Conservation (phyloP, 1,140 invertebrate species). For the Nephotettix cincticeps region DNA sequence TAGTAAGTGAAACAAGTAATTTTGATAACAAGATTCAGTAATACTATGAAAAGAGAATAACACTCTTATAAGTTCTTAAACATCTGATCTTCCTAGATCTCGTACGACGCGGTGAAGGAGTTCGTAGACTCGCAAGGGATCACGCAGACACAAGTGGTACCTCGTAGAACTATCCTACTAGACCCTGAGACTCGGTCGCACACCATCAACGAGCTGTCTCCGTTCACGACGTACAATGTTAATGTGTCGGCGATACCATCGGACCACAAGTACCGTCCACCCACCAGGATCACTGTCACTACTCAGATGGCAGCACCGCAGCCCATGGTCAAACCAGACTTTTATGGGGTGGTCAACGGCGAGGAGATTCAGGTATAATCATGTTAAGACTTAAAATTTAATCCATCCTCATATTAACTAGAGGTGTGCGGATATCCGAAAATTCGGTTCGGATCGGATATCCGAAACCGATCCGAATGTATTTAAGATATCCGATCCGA, state of each 20-base stretch:
- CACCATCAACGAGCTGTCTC: slow-evolving; percentile 84
- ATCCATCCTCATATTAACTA: too few relatives aligned
- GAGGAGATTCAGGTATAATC: slow-evolving; percentile 80
- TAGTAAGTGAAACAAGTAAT: too few relatives aligned
- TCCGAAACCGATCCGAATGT: too few relatives aligned
- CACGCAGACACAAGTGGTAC: slow-evolving; percentile 83
- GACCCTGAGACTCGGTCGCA: slow-evolving; percentile 65
- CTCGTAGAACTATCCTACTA: slow-evolving; percentile 67
- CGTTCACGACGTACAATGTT: slow-evolving; percentile 93
- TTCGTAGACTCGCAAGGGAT: slow-evolving; percentile 93
- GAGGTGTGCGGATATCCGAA: too few relatives aligned
- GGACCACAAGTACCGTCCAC: slow-evolving; percentile 81
- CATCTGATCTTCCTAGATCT: slow-evolving; percentile 56
- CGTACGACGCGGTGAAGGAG: slow-evolving; percentile 91
- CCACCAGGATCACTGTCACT: slow-evolving; percentile 91
- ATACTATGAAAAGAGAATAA: too few relatives aligned
- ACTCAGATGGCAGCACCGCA: slow-evolving; percentile 96
- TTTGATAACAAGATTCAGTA: too few relatives aligned
- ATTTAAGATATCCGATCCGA: too few relatives aligned
- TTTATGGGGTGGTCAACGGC: slow-evolving; percentile 81
- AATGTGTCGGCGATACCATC: slow-evolving; percentile 89
- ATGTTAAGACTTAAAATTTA: too few relatives aligned
- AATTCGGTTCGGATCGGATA: too few relatives aligned
- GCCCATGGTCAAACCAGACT: slow-evolving; percentile 92
- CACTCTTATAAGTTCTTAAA: too few relatives aligned